These are phyloP conservation scores for Halichondria panicea DNA, from an alignment of 37 sponge, comb jelly and placozoan genomes.

Conservation along the genomic window DNA sequence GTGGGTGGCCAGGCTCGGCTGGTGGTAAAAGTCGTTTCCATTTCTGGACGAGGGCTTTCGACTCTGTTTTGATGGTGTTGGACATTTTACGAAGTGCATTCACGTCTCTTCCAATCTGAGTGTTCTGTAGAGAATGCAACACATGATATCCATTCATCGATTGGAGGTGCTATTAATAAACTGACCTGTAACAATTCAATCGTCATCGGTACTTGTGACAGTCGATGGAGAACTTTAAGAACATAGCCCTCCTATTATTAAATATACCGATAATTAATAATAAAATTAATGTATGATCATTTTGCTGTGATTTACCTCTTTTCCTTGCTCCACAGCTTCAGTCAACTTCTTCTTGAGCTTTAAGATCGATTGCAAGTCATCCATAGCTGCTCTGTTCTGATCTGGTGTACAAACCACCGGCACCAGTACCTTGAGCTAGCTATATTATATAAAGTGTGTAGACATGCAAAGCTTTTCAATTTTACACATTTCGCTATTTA, in stretches of 20 bases:
- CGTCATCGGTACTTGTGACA: slow-evolving; percentile 41
- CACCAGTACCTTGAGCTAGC: no score
- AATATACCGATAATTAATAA: not conserved
- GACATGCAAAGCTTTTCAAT: no score
- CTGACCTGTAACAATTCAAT: slow-evolving; percentile 53
- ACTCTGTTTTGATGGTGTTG: slow-evolving; percentile 31
- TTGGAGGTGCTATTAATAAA: not conserved
- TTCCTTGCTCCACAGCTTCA: no score
- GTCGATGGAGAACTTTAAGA: slow-evolving; percentile 26
- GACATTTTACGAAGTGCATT: slow-evolving; percentile 42
- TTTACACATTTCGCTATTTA: no score
- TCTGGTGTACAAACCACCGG: no score
- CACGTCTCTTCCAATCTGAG: slow-evolving; percentile 63
- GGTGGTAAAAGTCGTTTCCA: slow-evolving; percentile 66
- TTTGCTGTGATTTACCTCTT: no score
- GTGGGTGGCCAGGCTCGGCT: not conserved
- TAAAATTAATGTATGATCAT: no score
- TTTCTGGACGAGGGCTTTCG: slow-evolving; percentile 45
- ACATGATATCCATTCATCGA: not conserved
- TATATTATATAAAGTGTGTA: no score
- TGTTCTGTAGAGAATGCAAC: slow-evolving; percentile 17
- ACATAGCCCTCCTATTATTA: slow-evolving; percentile 23
- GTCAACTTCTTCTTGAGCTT: no score
- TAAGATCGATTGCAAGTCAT: no score
- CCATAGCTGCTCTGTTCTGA: no score